Conservation (phyloP, 2,113 vertebrate genomes). For the Miniopterus natalensis region DNA sequence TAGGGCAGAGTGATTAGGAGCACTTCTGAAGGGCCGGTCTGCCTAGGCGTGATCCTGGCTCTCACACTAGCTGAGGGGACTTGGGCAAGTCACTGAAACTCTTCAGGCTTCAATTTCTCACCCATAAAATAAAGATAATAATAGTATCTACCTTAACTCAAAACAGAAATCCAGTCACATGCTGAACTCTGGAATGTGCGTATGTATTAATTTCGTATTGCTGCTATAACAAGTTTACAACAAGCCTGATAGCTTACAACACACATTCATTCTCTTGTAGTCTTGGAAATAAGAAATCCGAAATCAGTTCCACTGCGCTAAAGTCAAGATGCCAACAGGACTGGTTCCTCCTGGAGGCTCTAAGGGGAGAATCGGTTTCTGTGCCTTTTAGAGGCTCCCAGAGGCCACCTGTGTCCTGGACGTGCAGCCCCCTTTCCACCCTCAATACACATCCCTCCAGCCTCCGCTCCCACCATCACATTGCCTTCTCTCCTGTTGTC, state of each 20-base stretch:
- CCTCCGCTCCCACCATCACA: background rate
- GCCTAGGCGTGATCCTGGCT: background rate
- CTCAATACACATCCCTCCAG: background rate
- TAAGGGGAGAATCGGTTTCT: background rate
- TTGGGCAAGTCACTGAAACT: background rate
- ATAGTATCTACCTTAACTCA: background rate
- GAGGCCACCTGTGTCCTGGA: background rate
- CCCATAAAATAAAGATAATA: background rate
- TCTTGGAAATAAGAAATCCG: background rate
- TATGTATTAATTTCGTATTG: background rate
- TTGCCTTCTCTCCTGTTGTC: background rate
- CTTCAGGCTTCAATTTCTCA: background rate
- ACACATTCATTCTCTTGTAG: background rate
- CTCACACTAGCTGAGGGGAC: background rate
- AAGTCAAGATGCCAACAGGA: background rate
- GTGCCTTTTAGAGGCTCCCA: background rate
- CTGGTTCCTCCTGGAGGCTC: background rate
- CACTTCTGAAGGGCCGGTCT: background rate
- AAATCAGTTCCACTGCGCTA: background rate
- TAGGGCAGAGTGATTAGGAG: accelerated
- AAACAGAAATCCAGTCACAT: background rate
- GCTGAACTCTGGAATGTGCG: background rate
- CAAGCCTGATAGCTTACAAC: background rate
- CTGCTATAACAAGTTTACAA: background rate
- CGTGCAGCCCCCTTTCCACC: background rate